Conservation (phyloP, 2,888 invertebrate genomes). For the Rhopalosiphum nymphaeae region DNA sequence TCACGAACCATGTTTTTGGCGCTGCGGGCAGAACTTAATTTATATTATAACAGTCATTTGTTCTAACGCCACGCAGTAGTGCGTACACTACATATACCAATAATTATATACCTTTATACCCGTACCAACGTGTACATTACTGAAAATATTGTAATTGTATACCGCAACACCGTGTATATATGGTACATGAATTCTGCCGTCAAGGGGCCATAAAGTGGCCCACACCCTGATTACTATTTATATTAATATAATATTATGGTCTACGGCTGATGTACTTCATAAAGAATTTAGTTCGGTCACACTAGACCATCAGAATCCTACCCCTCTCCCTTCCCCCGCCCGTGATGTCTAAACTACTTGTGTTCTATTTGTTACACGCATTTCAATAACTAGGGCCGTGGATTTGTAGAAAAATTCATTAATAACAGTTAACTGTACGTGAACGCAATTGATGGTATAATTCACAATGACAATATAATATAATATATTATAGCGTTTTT, state of each 20-base stretch:
- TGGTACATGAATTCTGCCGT: neutral
- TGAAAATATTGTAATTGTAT: slow-evolving; percentile 29
- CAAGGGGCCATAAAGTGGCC: neutral
- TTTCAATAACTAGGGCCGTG: too few species aligned
- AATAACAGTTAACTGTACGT: too few species aligned
- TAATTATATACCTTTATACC: neutral
- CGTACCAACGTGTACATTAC: slow-evolving; percentile 17
- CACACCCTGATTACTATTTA: too few species aligned
- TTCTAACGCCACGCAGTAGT: slow-evolving; percentile 30
- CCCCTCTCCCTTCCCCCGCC: neutral
- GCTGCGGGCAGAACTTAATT: slow-evolving; percentile 20
- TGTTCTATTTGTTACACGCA: too few species aligned
- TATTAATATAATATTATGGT: too few species aligned
- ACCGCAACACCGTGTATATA: neutral
- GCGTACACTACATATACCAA: neutral
- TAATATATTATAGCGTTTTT: too few species aligned
- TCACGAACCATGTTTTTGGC: slow-evolving; percentile 47
- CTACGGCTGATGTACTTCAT: neutral
- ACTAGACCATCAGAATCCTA: neutral
- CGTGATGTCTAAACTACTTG: too few species aligned
- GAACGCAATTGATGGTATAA: too few species aligned
- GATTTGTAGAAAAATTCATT: too few species aligned
- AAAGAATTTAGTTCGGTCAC: neutral
- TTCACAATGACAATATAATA: too few species aligned
- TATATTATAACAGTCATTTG: slow-evolving; percentile 33